phyloP scores from a whole-genome alignment of 2,888 invertebrate genomes.

The Heliconius ethilla region DNA sequence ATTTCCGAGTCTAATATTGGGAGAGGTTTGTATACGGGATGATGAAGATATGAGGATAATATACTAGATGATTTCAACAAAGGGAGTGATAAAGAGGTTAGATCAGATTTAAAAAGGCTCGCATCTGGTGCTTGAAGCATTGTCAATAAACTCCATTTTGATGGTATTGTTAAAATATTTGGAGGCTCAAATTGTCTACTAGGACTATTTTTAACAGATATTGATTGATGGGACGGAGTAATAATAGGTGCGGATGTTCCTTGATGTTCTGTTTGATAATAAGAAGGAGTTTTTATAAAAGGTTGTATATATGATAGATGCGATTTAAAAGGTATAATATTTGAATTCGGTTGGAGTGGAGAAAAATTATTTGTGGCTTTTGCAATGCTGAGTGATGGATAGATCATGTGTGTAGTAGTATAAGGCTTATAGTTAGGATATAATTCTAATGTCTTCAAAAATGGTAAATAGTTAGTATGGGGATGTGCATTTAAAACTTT shows the following conservation, averaged over 20 bases:
- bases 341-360: not conserved
- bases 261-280: not conserved
- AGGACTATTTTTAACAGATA: not conserved
- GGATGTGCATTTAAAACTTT: not conserved
- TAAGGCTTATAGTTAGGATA: not conserved
- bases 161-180: not conserved
- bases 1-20: not conserved
- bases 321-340: not conserved
- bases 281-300: not conserved
- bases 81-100: not conserved
- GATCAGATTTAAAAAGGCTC: not conserved
- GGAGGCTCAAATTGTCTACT: not conserved
- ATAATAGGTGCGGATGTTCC: not conserved
- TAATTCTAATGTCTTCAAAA: not conserved
- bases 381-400: not conserved
- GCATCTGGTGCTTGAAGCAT: not conserved
- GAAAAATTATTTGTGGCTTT: not conserved
- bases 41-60: not conserved
- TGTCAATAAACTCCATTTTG: not conserved
- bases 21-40: not conserved
- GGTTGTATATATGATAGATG: not conserved
- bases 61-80: not conserved
- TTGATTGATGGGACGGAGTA: not conserved
- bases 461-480: not conserved
- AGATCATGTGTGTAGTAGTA: not conserved